Evolutionary conservation across 2,797 vertebrate genomes (phyloP).

Genomic region (Anabacerthia variegaticeps): DNA sequence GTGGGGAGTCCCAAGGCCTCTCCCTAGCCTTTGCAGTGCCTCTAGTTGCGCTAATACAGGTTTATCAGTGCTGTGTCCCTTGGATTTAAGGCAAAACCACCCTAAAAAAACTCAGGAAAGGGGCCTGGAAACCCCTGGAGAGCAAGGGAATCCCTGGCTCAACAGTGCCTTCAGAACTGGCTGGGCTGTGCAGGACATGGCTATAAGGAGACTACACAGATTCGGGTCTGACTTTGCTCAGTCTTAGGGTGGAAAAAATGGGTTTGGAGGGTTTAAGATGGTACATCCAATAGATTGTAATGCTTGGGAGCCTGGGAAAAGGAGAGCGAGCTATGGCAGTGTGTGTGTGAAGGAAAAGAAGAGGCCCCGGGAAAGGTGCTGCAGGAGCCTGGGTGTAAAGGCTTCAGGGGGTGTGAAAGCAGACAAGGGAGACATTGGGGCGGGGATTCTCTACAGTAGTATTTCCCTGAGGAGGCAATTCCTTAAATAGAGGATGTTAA

Average conservation of each 20-base stretch:
- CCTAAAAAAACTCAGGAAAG: not conserved
- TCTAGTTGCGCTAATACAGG: not conserved
- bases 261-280: rapidly evolving
- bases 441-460: rapidly evolving
- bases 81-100: not conserved
- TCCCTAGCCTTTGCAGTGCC: rapidly evolving
- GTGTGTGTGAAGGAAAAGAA: not conserved
- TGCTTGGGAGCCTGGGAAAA: not conserved
- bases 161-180: not conserved
- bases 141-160: not conserved
- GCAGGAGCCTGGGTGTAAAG: not conserved
- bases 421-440: rapidly evolving
- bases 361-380: not conserved
- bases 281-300: not conserved
- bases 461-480: not conserved
- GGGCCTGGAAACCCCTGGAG: not conserved
- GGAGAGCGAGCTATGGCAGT: not conserved
- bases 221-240: not conserved
- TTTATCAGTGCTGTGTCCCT: not conserved
- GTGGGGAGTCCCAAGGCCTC: not conserved
- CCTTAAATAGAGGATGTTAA: not conserved
- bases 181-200: not conserved
- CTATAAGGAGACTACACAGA: not conserved
- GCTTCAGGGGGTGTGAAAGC: not conserved
- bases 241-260: not conserved